These are phyloP conservation scores for Pseudopleuronectes americanus DNA, from an alignment of 2,797 vertebrate genomes.

Conservation along the genomic window DNA sequence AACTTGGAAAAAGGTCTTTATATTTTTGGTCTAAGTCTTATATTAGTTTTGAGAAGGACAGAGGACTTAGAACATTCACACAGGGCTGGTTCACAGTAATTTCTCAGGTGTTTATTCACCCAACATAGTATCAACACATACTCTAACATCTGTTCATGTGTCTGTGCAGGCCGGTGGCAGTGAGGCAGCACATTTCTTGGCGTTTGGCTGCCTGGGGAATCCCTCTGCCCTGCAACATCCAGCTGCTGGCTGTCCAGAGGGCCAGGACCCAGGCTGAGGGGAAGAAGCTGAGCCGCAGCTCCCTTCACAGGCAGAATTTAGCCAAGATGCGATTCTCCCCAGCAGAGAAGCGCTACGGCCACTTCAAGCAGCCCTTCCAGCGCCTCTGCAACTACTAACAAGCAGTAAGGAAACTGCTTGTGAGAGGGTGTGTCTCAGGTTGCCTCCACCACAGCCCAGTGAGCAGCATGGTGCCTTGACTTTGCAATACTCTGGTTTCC, in stretches of 20 bases:
- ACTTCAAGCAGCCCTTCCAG: constrained; percentile 82
- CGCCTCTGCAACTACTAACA: constrained; percentile 81
- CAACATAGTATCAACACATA: not conserved
- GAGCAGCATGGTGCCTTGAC: constrained; percentile 14
- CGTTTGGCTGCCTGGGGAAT: constrained; percentile 75
- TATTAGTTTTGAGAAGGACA: not conserved
- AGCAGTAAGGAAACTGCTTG: too few relatives aligned
- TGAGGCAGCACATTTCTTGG: constrained; percentile 75
- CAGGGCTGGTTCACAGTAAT: too few relatives aligned
- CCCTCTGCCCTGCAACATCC: constrained; percentile 57
- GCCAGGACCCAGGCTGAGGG: constrained; percentile 62
- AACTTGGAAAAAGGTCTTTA: not conserved
- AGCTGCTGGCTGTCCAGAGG: constrained; percentile 65
- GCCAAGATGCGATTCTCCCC: constrained; percentile 67
- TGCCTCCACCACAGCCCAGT: not conserved
- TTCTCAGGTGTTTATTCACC: too few relatives aligned
- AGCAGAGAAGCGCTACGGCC: constrained; percentile 64
- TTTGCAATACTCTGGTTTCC: constrained; percentile 34
- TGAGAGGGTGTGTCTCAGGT: not conserved
- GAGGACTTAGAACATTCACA: too few relatives aligned
- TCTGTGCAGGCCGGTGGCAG: constrained; percentile 70
- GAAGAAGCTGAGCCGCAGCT: constrained; percentile 74
- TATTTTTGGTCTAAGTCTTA: not conserved
- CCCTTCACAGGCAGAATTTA: constrained; percentile 82
- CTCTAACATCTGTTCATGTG: not conserved